Evolutionary conservation across 1,140 invertebrate genomes (phyloP).

Genomic region (Amyelois transitella): DNA sequence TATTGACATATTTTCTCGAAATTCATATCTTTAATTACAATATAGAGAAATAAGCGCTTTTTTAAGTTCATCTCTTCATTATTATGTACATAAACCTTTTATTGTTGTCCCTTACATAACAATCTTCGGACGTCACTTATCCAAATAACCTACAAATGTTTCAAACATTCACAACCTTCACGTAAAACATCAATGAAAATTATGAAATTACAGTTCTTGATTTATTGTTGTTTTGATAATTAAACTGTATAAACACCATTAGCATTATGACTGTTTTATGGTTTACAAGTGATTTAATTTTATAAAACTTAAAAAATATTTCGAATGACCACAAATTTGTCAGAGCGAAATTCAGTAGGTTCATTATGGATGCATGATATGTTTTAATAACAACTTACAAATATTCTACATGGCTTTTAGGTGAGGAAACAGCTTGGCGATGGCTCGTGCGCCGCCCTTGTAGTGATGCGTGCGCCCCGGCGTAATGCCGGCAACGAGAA

Average conservation of each 20-base stretch:
- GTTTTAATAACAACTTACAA: too few relatives aligned
- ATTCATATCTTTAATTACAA: background rate
- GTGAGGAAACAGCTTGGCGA: slow-evolving; percentile 58
- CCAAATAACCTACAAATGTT: slow-evolving; percentile 56
- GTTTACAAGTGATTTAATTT: too few relatives aligned
- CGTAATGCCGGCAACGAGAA: slow-evolving; percentile 32
- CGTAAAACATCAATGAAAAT: too few relatives aligned
- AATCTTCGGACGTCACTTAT: slow-evolving; percentile 51
- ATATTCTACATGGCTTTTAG: slow-evolving; percentile 16
- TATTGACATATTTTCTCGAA: background rate
- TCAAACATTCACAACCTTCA: too few relatives aligned
- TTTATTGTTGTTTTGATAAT: too few relatives aligned
- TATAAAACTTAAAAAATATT: too few relatives aligned
- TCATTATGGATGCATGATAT: too few relatives aligned
- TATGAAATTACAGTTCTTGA: too few relatives aligned
- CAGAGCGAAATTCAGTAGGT: too few relatives aligned
- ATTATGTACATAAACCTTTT: slow-evolving; percentile 30
- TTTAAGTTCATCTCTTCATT: slow-evolving; percentile 1
- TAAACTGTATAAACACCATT: too few relatives aligned
- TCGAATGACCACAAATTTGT: too few relatives aligned
- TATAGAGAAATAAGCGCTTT: background rate
- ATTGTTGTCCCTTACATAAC: slow-evolving; percentile 66
- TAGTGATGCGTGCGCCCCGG: slow-evolving; percentile 49
- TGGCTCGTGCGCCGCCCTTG: slow-evolving; percentile 51
- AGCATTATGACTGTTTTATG: too few relatives aligned